A percentile compares a stretch with the other conserved stretches of the same genome.
These are phyloP conservation scores for Brotogeris chrysoptera DNA, from an alignment of 2,797 vertebrate genomes.

Conservation along the genomic window DNA sequence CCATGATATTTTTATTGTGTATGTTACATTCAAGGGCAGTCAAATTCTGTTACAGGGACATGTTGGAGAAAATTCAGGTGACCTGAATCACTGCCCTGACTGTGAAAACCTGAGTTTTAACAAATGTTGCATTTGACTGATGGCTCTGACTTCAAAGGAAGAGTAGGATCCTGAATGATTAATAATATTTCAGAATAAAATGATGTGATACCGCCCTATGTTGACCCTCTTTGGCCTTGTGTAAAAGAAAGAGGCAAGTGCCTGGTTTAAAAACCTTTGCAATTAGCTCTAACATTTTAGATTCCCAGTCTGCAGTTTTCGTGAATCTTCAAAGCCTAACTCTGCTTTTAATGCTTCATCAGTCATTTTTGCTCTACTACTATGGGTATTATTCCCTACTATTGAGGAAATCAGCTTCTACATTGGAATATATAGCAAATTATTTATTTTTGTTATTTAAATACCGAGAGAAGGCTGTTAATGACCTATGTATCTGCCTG, in stretches of 20 bases:
- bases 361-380: not conserved
- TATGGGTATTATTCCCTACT: not conserved
- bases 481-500: not conserved
- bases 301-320: not conserved
- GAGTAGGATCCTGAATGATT: not conserved
- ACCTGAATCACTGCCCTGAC: not conserved
- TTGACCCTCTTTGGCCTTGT: not conserved
- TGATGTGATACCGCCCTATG: not conserved
- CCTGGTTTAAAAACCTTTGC: not conserved
- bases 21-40: not conserved
- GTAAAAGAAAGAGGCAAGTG: not conserved
- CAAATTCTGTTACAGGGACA: not conserved
- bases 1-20: not conserved
- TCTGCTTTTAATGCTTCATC: not conserved
- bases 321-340: not conserved
- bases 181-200: not conserved
- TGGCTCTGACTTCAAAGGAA: not conserved
- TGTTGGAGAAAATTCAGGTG: not conserved
- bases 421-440: not conserved
- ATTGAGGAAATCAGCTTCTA: not conserved
- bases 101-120: not conserved
- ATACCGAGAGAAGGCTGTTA: not conserved
- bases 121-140: not conserved
- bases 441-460: not conserved
- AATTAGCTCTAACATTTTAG: not conserved